Evolutionary conservation across 1,140 invertebrate genomes (phyloP).

Genomic region (Calephelis nemesis): DNA sequence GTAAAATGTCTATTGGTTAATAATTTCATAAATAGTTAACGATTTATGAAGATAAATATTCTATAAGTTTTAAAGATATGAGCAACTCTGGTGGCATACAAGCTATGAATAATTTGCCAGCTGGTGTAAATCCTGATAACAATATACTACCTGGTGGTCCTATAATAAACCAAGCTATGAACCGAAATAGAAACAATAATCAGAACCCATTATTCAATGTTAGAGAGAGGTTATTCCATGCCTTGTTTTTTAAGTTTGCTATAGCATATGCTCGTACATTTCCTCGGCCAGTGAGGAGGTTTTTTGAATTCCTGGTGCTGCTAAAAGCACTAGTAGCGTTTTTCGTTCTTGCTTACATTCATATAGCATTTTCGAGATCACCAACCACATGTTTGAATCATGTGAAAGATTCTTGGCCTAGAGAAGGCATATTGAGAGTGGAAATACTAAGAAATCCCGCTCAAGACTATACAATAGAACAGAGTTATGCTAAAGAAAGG

Average conservation of each 20-base stretch:
- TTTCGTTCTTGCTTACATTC: constrained; percentile 96
- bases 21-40: constrained; percentile 9
- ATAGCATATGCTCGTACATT: constrained; percentile 94
- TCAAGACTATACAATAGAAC: constrained; percentile 87
- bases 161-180: constrained; percentile 72
- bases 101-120: constrained; percentile 66
- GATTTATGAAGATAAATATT: constrained; percentile 21
- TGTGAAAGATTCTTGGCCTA: constrained; percentile 94
- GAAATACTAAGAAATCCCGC: constrained; percentile 92
- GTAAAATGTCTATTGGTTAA: constrained; percentile 41
- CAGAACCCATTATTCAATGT: constrained; percentile 91
- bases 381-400: constrained; percentile 96
- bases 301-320: constrained; percentile 95
- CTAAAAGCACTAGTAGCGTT: constrained; percentile 94
- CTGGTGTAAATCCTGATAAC: constrained; percentile 78
- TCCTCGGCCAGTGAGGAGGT: constrained; percentile 90
- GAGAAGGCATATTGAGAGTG: constrained; percentile 97
- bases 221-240: constrained; percentile 96
- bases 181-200: constrained; percentile 80
- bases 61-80: constrained; percentile 38
- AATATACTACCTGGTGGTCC: constrained; percentile 76
- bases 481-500: constrained; percentile 90
- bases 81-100: constrained; percentile 58
- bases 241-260: constrained; percentile 94
- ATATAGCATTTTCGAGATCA: constrained; percentile 94